phyloP scores from a whole-genome alignment of 1,140 invertebrate species.

The Hermetia illucens region DNA sequence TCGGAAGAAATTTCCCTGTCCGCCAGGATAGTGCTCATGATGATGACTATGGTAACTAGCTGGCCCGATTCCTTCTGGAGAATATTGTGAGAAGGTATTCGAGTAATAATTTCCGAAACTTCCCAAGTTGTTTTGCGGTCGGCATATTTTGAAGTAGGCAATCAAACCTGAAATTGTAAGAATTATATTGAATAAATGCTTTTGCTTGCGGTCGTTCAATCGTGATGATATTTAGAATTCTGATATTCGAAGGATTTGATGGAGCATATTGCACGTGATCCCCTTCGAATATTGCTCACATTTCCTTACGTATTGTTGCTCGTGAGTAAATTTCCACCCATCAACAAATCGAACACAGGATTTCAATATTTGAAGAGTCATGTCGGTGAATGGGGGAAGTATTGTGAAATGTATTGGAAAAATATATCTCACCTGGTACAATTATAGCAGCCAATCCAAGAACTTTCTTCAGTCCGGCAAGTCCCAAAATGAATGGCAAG shows the following conservation, averaged over 20 bases:
- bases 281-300: no score
- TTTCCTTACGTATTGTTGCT: no score
- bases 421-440: conserved; percentile 40
- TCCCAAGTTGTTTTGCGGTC: conserved; percentile 25
- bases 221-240: no score
- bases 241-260: no score
- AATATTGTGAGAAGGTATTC: conserved; percentile 41
- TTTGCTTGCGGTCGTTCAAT: no score
- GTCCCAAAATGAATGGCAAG: conserved; percentile 61
- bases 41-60: conserved; percentile 37
- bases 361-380: neutral
- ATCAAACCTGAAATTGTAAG: conserved; percentile 45
- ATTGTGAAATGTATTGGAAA: no score
- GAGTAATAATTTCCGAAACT: conserved; percentile 26
- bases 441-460: conserved; percentile 60
- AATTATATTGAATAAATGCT: no score
- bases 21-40: conserved; percentile 30
- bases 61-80: conserved; percentile 41
- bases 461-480: conserved; percentile 72
- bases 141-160: conserved; percentile 66
- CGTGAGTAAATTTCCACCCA: no score
- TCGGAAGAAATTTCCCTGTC: conserved; percentile 5
- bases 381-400: neutral
- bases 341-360: no score
- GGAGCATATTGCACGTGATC: no score